Evolutionary conservation across 2,888 invertebrate species (phyloP), one percentile per base, ranked within the genome.

Genomic region (Carterocephalus palaemon): DNA sequence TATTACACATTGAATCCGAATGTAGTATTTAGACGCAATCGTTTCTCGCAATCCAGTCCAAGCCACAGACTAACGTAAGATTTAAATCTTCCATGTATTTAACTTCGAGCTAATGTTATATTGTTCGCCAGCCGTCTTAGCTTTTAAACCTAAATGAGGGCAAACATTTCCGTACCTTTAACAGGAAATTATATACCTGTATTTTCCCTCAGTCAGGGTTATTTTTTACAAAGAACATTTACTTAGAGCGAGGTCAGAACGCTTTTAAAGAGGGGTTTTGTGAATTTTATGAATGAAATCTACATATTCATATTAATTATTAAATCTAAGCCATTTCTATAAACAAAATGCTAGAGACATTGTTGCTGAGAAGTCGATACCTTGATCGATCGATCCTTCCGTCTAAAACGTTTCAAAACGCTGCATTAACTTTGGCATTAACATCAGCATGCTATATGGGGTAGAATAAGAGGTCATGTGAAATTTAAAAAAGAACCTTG

Each of bases 141-240:
- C 46, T 34, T 54, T 54, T 47, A 49, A 54, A 41, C 46, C 45
- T 17, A 49, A 64, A 62, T 56, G 48, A 59, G 52, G 56, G 56
- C 52, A 54, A 56, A 60, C 53, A 57, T 59, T 60, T 53, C 50
- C 40, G 45, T 54, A 49, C 29, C 42, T 46, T 45, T 43, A 47
- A 51, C 43, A 49, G 61, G 56, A 63, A 60, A 68, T 64, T 65
- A 60, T 59, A 54, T 52, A 51, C 53, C 51, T 61, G 62, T 55
- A 59, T 61, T 59, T 59, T 56, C 43, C 52, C 40, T 53, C 46
- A 48, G 29, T 32, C 41, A 24, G 43, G 31, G 29, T 29, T 36
- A 37, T 45, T 43, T 28, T 26, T 31, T 17, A 37, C 37, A 37
- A 24, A 45, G 37, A 37, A 31, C 37, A 37, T 45, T 37, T 22